These are phyloP conservation scores for Melanostoma scalare DNA, from an alignment of 2,888 invertebrate species.

Conservation along the genomic window DNA sequence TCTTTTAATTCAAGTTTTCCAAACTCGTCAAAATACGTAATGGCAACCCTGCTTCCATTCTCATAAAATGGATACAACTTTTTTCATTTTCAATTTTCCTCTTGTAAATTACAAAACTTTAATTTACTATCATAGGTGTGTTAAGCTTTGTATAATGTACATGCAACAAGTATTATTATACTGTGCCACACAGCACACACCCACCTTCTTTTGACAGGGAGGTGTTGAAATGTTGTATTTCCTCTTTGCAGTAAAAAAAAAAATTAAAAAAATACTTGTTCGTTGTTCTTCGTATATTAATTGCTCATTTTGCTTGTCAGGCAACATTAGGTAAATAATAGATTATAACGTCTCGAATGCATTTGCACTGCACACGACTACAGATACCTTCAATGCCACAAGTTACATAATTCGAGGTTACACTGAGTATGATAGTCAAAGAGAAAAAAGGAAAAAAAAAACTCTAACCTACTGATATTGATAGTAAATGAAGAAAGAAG, in stretches of 20 bases:
- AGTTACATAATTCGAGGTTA: conserved; percentile 54
- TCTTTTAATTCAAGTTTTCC: too few relatives aligned
- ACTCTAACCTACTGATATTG: conserved; percentile 23
- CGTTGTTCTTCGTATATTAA: conserved; percentile 39
- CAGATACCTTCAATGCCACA: conserved; percentile 38
- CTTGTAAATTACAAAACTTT: not conserved
- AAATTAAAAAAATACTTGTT: conserved; percentile 1
- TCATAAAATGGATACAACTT: too few relatives aligned
- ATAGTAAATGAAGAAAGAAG: conserved; percentile 1
- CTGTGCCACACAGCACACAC: not conserved
- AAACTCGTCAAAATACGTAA: too few relatives aligned
- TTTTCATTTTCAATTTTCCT: not conserved
- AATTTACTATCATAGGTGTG: conserved; percentile 13
- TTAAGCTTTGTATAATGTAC: not conserved
- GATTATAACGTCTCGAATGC: conserved; percentile 20
- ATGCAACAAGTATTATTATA: not conserved
- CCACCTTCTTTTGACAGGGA: not conserved
- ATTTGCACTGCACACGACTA: conserved; percentile 12
- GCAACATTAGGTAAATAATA: conserved; percentile 38
- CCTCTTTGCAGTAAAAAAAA: not conserved
- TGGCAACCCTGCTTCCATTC: too few relatives aligned
- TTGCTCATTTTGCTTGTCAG: conserved; percentile 42
- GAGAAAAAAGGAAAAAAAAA: not conserved
- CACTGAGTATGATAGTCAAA: conserved; percentile 35
- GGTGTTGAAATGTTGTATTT: not conserved